Conservation (phyloP, 2,113 vertebrate species). For the Nothobranchius furzeri region DNA sequence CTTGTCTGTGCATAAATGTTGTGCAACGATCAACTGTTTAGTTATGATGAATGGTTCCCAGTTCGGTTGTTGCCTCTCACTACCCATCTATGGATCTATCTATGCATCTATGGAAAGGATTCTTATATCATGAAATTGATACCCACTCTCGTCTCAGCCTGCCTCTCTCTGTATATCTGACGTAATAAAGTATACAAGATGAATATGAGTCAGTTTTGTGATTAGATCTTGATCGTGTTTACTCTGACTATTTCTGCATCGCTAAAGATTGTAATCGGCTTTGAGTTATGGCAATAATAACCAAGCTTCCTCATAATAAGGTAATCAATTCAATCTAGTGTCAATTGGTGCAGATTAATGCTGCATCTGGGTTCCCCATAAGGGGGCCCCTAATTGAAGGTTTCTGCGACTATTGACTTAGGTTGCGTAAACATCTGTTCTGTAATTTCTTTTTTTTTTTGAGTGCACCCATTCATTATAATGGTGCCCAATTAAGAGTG, state of each 20-base stretch:
- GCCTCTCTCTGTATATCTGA: slow-evolving; percentile 57
- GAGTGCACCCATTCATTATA: slow-evolving; percentile 70
- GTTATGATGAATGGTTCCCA: slow-evolving; percentile 63
- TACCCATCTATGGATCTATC: slow-evolving; percentile 26
- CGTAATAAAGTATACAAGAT: slow-evolving; percentile 71
- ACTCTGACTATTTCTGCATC: slow-evolving; percentile 57
- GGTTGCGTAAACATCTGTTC: slow-evolving; percentile 76
- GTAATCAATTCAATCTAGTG: slow-evolving; percentile 80
- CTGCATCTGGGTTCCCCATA: slow-evolving; percentile 56
- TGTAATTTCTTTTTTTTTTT: slow-evolving; percentile 55
- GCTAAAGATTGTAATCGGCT: slow-evolving; percentile 71
- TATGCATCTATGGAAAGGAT: slow-evolving; percentile 63
- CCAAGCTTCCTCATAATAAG: slow-evolving; percentile 78
- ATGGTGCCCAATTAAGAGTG: slow-evolving; percentile 64
- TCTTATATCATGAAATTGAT: slow-evolving; percentile 70
- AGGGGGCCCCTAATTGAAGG: slow-evolving; percentile 73
- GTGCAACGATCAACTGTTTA: slow-evolving; percentile 34
- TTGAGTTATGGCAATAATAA: slow-evolving; percentile 84
- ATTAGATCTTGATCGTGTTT: slow-evolving; percentile 69
- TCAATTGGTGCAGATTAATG: slow-evolving; percentile 75
- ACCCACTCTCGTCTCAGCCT: slow-evolving; percentile 55
- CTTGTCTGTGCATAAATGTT: slow-evolving; percentile 29
- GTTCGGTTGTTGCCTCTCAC: slow-evolving; percentile 49
- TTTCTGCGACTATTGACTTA: slow-evolving; percentile 75
- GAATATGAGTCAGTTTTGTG: slow-evolving; percentile 64